A percentile compares a stretch with the other conserved stretches of the same genome.
These are phyloP conservation scores for Vollenhovia emeryi DNA, from an alignment of 1,140 invertebrate genomes.

Conservation along the genomic window DNA sequence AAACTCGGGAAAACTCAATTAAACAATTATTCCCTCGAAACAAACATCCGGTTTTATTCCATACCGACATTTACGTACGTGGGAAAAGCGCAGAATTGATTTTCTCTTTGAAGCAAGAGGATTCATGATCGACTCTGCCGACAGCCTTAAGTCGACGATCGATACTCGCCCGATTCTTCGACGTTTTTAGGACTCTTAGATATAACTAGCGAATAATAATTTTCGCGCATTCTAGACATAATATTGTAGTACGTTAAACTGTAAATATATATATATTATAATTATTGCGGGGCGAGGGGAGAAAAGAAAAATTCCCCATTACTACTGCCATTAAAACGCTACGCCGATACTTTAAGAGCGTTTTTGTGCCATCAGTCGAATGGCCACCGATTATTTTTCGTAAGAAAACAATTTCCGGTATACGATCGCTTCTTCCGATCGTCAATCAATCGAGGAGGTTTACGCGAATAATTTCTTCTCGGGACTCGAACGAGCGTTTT, in stretches of 20 bases:
- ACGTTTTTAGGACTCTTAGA: conserved; percentile 54
- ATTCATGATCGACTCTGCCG: neutral
- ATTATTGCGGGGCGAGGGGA: conserved; percentile 50
- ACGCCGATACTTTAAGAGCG: conserved; percentile 47
- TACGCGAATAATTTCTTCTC: conserved; percentile 6
- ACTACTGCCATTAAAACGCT: conserved; percentile 72
- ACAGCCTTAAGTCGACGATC: neutral
- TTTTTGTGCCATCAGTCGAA: conserved; percentile 48
- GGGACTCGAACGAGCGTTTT: neutral
- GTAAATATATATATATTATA: conserved; percentile 62
- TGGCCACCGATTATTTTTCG: conserved; percentile 17
- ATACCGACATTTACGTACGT: neutral
- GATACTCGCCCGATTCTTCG: conserved; percentile 56
- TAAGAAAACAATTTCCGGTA: conserved; percentile 10
- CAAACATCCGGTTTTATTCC: neutral
- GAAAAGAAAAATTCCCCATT: conserved; percentile 59
- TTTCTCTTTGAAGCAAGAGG: neutral
- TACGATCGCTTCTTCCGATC: neutral
- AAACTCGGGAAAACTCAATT: neutral
- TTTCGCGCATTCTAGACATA: conserved; percentile 51
- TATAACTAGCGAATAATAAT: conserved; percentile 39
- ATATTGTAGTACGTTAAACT: conserved; percentile 53
- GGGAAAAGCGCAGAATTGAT: neutral
- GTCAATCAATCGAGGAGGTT: neutral
- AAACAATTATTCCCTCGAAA: neutral